phyloP scores from a whole-genome alignment of 2,888 invertebrate genomes.

The Lycia hirtaria region DNA sequence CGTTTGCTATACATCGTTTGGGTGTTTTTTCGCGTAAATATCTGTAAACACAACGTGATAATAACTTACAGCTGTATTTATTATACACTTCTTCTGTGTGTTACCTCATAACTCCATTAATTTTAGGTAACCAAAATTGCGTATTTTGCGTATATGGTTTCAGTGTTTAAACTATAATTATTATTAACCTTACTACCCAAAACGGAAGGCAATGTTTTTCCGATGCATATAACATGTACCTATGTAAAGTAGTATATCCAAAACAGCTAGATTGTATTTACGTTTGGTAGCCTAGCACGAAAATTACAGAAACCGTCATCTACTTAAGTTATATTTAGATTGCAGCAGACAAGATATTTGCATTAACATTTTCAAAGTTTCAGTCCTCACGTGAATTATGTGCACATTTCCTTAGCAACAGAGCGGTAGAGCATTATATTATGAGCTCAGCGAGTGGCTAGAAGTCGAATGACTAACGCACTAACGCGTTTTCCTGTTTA shows the following conservation, averaged over 20 bases:
- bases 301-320: neutral
- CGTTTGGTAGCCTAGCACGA: no score
- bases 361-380: slow-evolving; percentile 8
- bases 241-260: no score
- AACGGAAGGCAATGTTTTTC: no score
- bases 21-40: slow-evolving; percentile 3
- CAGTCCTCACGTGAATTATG: slow-evolving; percentile 20
- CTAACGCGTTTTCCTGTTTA: slow-evolving; percentile 63
- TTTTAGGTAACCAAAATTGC: no score
- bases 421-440: slow-evolving; percentile 18
- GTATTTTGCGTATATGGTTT: no score
- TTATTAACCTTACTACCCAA: no score
- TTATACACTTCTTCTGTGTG: no score
- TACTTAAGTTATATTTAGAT: neutral
- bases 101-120: no score
- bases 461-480: slow-evolving; percentile 44
- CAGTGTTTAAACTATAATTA: no score
- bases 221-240: no score
- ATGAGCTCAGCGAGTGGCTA: slow-evolving; percentile 32
- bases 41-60: neutral
- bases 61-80: no score
- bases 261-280: no score
- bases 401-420: slow-evolving; percentile 35
- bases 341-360: neutral
- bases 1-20: slow-evolving; percentile 5